Evolutionary conservation across 1,140 invertebrate genomes (phyloP), one percentile per base, ranked within the genome.

Genomic region (Drosophila tani): DNA sequence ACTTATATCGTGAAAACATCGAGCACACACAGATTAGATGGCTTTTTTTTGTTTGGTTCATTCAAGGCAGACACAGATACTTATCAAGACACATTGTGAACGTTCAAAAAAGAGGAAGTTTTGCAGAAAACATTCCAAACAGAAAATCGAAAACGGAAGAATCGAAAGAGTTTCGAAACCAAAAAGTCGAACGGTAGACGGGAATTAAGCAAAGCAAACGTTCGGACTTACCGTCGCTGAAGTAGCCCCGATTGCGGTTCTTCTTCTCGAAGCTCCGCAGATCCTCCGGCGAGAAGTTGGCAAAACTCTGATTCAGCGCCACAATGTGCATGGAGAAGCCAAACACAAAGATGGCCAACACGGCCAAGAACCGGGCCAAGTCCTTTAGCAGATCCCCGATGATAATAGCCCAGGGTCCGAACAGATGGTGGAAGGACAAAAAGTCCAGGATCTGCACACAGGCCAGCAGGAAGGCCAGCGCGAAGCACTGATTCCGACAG

Each of bases 311-410:
- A 94, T 99, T 99, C 35, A 99, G 93, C 1, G 98, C 98, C 14
- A 99, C 97, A 50, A 99, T 97, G 86, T 99, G 97, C 95, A 99
- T 97, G 1, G 99, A 99, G 93, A 99, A 99, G 50, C 99, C 99
- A 92, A 99, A 97, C 74, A 99, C 97, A 93, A 99, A 99, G 93
- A 99, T 99, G 15, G 97, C 96, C 84, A 99, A 94, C 9, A 99
- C 99, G 24, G 99, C 98, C 62, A 99, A 94, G 93, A 99, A 99
- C 75, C 98, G 94, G 7, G 97, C 97, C 75, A 99, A 94, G 93
- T 99, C 96, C 93, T 97, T 97, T 94, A 98, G 97, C 47, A 98
- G 94, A 92, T 98, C 97, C 12, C 97, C 97, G 79, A 97, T 98
- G 90, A 98, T 98, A 74, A 98, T 98, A 17, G 97, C 97, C 99